phyloP scores from a whole-genome alignment of 64 coral and sea anemone genomes.

The Acropora tenuis region DNA sequence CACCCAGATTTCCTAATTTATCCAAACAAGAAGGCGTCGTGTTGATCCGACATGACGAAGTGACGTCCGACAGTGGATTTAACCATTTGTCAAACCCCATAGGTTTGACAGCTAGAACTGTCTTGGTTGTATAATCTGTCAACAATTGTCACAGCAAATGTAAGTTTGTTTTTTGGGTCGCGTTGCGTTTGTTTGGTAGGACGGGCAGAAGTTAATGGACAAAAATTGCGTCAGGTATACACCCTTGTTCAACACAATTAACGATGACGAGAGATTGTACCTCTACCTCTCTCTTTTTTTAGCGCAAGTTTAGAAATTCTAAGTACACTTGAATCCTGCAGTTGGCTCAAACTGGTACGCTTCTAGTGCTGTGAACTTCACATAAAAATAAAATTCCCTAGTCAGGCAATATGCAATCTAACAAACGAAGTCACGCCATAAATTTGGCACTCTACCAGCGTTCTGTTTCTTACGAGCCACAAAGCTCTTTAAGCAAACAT shows the following conservation, averaged over 20 bases:
- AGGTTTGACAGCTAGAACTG: neutral
- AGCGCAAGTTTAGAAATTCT: too few species aligned
- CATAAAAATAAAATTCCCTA: neutral
- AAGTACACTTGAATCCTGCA: too few species aligned
- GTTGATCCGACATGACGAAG: too few species aligned
- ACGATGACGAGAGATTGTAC: too few species aligned
- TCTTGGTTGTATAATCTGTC: too few species aligned
- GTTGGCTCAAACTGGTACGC: too few species aligned
- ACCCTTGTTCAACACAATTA: too few species aligned
- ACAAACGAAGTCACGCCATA: too few species aligned
- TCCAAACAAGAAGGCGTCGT: neutral
- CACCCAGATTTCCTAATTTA: neutral
- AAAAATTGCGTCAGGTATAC: too few species aligned
- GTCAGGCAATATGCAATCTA: neutral
- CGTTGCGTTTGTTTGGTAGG: neutral
- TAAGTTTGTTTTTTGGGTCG: neutral
- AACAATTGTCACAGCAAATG: neutral
- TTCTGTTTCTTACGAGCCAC: neutral
- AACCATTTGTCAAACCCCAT: neutral
- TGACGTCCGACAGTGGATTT: neutral
- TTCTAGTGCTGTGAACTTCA: too few species aligned
- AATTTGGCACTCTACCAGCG: neutral
- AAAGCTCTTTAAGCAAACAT: neutral
- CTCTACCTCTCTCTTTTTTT: too few species aligned
- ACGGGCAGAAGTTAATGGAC: too few species aligned